A percentile compares a stretch with the other conserved stretches of the same genome.
Evolutionary conservation across 23 tunicate species (phyloP).

Genomic region (Trididemnum miniatum): DNA sequence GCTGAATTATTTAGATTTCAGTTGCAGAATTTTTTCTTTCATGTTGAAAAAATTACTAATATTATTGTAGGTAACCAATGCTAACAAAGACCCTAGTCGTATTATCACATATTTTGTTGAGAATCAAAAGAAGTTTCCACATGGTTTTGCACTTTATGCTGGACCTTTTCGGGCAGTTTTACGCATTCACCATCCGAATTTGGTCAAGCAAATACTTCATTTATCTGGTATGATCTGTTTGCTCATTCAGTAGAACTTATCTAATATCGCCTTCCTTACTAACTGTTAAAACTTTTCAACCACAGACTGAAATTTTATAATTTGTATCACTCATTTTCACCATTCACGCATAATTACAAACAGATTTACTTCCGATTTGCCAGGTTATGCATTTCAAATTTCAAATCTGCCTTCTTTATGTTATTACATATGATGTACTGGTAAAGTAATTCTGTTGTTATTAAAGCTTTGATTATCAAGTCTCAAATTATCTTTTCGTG

Average conservation of each 20-base stretch:
- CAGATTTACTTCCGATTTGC: no score
- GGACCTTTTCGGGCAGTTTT: conserved; percentile 50
- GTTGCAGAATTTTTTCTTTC: background rate
- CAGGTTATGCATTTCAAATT: no score
- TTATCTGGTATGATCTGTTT: conserved; percentile 43
- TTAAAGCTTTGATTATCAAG: no score
- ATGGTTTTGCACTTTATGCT: conserved; percentile 53
- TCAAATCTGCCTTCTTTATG: no score
- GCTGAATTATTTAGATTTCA: no score
- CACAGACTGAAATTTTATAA: background rate
- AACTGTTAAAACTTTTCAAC: background rate
- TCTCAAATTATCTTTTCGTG: no score
- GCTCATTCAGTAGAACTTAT: background rate
- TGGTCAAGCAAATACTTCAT: conserved; percentile 40
- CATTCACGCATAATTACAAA: no score
- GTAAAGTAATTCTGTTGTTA: no score
- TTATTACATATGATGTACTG: no score
- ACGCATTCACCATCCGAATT: conserved; percentile 36
- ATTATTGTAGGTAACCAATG: background rate
- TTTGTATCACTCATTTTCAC: no score
- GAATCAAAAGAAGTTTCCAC: conserved; percentile 35
- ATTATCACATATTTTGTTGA: conserved; percentile 32
- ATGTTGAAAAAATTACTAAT: no score
- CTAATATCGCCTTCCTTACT: background rate
- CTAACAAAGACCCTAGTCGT: background rate